Evolutionary conservation across 1,140 invertebrate genomes (phyloP).

Genomic region (Eulimnadia texana): DNA sequence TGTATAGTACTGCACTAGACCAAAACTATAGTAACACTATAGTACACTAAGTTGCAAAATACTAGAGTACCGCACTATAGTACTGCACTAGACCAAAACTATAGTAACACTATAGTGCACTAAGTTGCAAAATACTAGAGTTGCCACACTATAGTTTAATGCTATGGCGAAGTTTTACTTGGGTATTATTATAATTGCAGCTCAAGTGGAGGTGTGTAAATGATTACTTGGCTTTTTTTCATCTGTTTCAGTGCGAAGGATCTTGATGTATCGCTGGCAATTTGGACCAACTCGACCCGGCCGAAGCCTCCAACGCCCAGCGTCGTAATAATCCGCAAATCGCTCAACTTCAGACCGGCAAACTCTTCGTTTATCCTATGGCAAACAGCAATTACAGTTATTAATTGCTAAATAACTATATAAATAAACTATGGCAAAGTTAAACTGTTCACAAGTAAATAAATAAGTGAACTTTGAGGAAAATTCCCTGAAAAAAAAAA

Average conservation of each 20-base stretch:
- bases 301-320: conserved; percentile 95
- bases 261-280: conserved; percentile 47
- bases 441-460: too few species aligned
- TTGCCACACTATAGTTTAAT: too few species aligned
- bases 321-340: conserved; percentile 77
- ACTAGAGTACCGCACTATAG: too few species aligned
- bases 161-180: too few species aligned
- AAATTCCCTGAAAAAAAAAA: too few species aligned
- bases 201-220: neutral
- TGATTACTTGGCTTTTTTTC: conserved; percentile 70
- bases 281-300: conserved; percentile 85
- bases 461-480: too few species aligned
- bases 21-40: too few species aligned
- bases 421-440: conserved; percentile 22
- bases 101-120: too few species aligned
- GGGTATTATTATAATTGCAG: neutral
- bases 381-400: conserved; percentile 4
- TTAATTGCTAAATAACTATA: conserved; percentile 3
- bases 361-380: conserved; percentile 77
- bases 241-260: conserved; percentile 96
- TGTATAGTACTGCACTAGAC: too few species aligned
- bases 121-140: too few species aligned
- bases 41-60: too few species aligned
- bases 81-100: too few species aligned
- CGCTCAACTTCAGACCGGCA: conserved; percentile 60